A percentile compares a stretch with the other conserved stretches of the same genome.
Conservation (phyloP, 2,113 vertebrate species). For the Pipra filicauda region DNA sequence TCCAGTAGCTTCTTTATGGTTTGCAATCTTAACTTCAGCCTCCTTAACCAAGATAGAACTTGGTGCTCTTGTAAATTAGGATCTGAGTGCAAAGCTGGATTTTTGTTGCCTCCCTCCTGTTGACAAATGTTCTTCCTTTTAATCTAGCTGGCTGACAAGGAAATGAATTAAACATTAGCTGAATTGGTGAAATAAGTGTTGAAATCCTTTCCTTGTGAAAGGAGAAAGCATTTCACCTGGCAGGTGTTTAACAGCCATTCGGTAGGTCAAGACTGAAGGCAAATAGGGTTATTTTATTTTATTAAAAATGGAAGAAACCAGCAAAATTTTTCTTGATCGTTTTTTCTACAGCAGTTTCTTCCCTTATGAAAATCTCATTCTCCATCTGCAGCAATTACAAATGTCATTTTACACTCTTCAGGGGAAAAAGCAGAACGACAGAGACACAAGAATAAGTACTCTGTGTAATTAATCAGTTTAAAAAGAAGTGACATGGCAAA, state of each 20-base stretch:
- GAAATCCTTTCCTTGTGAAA: neutral
- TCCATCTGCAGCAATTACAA: neutral
- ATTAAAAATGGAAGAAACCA: neutral
- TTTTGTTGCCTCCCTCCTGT: neutral
- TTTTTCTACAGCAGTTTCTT: neutral
- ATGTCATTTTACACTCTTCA: neutral
- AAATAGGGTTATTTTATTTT: neutral
- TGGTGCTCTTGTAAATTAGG: neutral
- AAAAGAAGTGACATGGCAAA: neutral
- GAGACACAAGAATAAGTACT: neutral
- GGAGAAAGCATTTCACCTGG: neutral
- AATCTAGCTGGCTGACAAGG: conserved; percentile 11
- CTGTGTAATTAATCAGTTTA: neutral
- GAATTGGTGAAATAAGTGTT: conserved; percentile 10
- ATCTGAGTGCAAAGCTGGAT: neutral
- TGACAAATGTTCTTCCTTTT: conserved; percentile 41
- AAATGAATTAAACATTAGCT: conserved; percentile 52
- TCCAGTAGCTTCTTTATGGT: neutral
- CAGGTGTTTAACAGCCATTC: neutral
- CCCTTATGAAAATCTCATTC: neutral
- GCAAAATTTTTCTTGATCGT: neutral
- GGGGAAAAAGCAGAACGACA: neutral
- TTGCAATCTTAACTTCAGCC: neutral
- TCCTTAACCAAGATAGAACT: neutral
- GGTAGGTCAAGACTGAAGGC: neutral